Conservation (phyloP, 2,888 invertebrate genomes). For the Pseudococcus jackbeardsleyi region DNA sequence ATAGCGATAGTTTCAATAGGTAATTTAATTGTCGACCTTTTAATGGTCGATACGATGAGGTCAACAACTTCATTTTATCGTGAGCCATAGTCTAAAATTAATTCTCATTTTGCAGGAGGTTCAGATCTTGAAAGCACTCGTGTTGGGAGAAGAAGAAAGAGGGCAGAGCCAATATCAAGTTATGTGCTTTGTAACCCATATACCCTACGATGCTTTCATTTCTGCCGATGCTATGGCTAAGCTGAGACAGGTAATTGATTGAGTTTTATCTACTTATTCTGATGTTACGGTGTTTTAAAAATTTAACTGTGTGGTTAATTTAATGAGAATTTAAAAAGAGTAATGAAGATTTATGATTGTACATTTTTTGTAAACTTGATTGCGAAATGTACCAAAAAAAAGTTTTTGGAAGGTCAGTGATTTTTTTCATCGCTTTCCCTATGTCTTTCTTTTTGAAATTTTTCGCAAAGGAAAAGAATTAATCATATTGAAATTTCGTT, state of each 20-base stretch:
- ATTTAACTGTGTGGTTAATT: too few relatives aligned
- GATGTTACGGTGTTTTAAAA: too few relatives aligned
- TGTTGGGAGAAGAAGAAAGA: conserved; percentile 92
- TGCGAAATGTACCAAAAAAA: too few relatives aligned
- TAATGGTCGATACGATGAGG: background rate
- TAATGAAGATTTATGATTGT: too few relatives aligned
- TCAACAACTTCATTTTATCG: background rate
- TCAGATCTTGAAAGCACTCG: conserved; percentile 88
- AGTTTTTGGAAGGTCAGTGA: too few relatives aligned
- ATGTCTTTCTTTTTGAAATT: too few relatives aligned
- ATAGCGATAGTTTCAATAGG: background rate
- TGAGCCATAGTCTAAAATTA: background rate
- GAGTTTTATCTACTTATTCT: background rate
- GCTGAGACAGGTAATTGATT: conserved; percentile 80
- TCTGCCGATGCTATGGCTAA: conserved; percentile 98
- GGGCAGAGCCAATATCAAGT: conserved; percentile 91
- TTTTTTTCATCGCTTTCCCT: too few relatives aligned
- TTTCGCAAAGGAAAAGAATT: too few relatives aligned
- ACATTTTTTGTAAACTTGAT: too few relatives aligned
- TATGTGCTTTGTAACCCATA: conserved; percentile 91
- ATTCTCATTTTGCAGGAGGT: conserved; percentile 80
- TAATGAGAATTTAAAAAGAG: too few relatives aligned
- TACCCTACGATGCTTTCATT: conserved; percentile 93
- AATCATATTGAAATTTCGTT: too few relatives aligned
- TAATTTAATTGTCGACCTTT: background rate